Evolutionary conservation across 2,888 invertebrate species (phyloP), one percentile per base, ranked within the genome.

Genomic region (Andrena bicolor): DNA sequence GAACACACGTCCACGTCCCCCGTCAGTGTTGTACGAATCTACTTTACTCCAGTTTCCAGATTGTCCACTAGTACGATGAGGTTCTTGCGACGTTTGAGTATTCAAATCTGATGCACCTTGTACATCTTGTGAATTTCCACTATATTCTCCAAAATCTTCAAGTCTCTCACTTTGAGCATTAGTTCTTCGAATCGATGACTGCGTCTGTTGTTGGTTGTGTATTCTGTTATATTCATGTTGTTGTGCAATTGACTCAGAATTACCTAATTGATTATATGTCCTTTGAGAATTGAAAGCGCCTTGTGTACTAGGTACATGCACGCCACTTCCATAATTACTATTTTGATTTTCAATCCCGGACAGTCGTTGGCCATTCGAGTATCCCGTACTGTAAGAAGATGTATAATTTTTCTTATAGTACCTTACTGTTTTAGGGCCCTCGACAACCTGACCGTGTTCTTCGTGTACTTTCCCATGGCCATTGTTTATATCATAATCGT

Each of bases 371-470:
- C 60, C 65, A 73, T 63, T 71, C 8, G 69, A n/a, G 20, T 85
- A 63, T 6, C 70, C 80, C 3, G 78, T 84, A 60, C 79, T 82
- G 41, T 89, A 91, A 26, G 90, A 90, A 13, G 92, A 83, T 0
- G 91, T 90, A 61, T 91, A 93, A 88, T 93, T 92, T 60, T 91
- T 91, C 35, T 88, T 90, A 68, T 90, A 92, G 64, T 90, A 92
- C 41, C 79, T 83, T 28, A 86, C 70, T n/a, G 56, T 82, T n/a
- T 86, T 89, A 2, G 83, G 53, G 0, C 85, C 86, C 2, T 82
- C 74, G 1, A 80, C 82, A 41, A 80, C 71, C 73, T 92, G 92
- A 0, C 92, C 92, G 3, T 84, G 85, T 58, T 90, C 89, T 82
- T 92, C 91, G 32, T 87, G 86, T 66, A 92, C 89, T 63, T 88